Base-by-base conservation (phyloP, 2,888 invertebrate genomes). In the Xestia c-nigrum region DNA sequence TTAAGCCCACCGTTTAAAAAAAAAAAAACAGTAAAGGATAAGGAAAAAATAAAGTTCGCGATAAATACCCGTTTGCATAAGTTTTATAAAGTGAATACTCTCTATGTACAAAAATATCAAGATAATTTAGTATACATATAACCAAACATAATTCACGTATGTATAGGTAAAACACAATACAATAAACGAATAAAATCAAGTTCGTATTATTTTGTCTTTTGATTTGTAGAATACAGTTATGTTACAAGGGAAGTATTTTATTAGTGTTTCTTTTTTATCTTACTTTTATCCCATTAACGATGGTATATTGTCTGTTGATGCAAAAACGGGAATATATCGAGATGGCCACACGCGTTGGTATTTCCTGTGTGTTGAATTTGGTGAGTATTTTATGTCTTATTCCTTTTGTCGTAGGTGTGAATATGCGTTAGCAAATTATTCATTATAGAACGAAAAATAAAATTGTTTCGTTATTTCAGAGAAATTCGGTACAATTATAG, bases 251-350 rank as follows among this genome's bases (percentile, higher is more conserved):
- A 84, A 78, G 78, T 80, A 80, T 85, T 80, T 86, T 85, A 87
- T 80, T 84, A 77, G 73, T 74, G 57, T 87, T 82, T 76, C 65
- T 72, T 82, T 82, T 80, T 85, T 85, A 85, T 87, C 80, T 80
- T 65, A 76, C 59, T 78, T 80, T 67, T 80, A 85, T 84, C 47
- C 74, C 69, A 79, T 81, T 85, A 80, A 73, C 57, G 38, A 68
- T 80, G 75, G 69, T 86, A 74, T 86, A 81, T 83, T 81, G 81
- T 79, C 57, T 52, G 72, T 63, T 85, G 85, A 87, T 85, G 79
- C 79, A 72, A 81, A 87, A 84, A 83, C 63, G 57, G 52, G 55
- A 74, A 78, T 78, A 75, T 67, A 63, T 77, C 19, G 31, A 59
- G 59, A 50, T 76, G 47, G 16, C 72, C 68, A 85, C 72, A 85